phyloP scores from a whole-genome alignment of 1,140 invertebrate species.

The Achroia grisella region DNA sequence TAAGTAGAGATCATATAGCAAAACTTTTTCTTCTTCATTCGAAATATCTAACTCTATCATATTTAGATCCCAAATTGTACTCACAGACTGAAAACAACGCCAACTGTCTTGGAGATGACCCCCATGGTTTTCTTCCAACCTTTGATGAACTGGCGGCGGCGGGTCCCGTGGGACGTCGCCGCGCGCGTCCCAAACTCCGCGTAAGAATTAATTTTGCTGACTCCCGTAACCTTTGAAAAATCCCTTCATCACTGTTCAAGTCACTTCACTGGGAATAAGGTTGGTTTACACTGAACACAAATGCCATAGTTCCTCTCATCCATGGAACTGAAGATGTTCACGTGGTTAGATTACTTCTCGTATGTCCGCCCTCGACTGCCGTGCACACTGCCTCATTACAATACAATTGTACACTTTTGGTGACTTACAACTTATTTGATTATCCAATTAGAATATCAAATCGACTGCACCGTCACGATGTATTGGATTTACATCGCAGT shows the following conservation, averaged over 20 bases:
- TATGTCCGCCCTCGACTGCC: slow-evolving; percentile 17
- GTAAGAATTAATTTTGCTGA: slow-evolving; percentile 63
- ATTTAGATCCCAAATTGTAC: slow-evolving; percentile 40
- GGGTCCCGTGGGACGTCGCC: slow-evolving; percentile 52
- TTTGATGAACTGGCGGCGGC: slow-evolving; percentile 66
- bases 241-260: slow-evolving; percentile 39
- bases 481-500: slow-evolving; percentile 13
- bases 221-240: slow-evolving; percentile 17
- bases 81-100: slow-evolving; percentile 84
- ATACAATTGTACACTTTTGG: slow-evolving; percentile 32
- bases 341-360: slow-evolving; percentile 6
- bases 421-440: slow-evolving; percentile 29
- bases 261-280: slow-evolving; percentile 32
- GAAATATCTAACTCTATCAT: no score
- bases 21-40: no score
- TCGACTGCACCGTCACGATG: slow-evolving; percentile 26
- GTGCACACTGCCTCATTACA: slow-evolving; percentile 29
- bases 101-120: slow-evolving; percentile 81
- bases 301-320: slow-evolving; percentile 27
- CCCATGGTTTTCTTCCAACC: slow-evolving; percentile 77
- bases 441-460: slow-evolving; percentile 39
- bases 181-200: slow-evolving; percentile 46
- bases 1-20: no score
- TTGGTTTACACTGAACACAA: slow-evolving; percentile 17
- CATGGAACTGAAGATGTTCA: slow-evolving; percentile 1